Evolutionary conservation across 2,113 vertebrate species (phyloP).

Genomic region (Dicentrarchus labrax): DNA sequence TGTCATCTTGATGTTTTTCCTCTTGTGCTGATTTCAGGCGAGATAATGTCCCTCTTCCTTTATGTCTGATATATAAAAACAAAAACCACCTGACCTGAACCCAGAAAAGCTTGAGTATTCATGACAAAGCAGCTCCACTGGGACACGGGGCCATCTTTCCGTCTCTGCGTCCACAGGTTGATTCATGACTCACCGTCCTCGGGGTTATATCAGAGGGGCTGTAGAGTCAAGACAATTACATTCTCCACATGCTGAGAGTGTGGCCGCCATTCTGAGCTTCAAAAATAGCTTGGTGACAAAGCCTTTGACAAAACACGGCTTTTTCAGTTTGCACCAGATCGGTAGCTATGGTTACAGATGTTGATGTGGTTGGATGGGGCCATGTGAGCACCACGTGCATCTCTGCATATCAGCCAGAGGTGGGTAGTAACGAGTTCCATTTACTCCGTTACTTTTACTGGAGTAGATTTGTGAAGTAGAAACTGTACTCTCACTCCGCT

Average conservation of each 20-base stretch:
- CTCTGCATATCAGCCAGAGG: background rate
- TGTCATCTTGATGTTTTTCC: no score
- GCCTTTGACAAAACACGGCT: background rate
- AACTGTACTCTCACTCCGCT: no score
- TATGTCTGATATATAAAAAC: background rate
- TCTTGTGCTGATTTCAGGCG: no score
- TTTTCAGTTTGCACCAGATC: background rate
- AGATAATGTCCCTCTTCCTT: background rate
- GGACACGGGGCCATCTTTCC: background rate
- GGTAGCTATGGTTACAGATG: slow-evolving; percentile 17
- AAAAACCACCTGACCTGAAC: background rate
- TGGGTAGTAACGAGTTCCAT: no score
- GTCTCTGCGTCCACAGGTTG: background rate
- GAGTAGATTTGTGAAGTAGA: no score
- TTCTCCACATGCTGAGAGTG: slow-evolving; percentile 2
- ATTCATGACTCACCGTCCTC: slow-evolving; percentile 17
- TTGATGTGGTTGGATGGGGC: background rate
- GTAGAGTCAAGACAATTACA: background rate
- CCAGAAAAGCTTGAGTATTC: background rate
- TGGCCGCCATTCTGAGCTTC: background rate
- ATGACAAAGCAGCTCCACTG: background rate
- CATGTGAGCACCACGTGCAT: no score
- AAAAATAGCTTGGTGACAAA: background rate
- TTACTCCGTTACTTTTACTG: no score
- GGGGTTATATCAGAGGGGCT: background rate